These are phyloP conservation scores for Ochlodes sylvanus DNA, from an alignment of 2,888 invertebrate species.

Conservation along the genomic window DNA sequence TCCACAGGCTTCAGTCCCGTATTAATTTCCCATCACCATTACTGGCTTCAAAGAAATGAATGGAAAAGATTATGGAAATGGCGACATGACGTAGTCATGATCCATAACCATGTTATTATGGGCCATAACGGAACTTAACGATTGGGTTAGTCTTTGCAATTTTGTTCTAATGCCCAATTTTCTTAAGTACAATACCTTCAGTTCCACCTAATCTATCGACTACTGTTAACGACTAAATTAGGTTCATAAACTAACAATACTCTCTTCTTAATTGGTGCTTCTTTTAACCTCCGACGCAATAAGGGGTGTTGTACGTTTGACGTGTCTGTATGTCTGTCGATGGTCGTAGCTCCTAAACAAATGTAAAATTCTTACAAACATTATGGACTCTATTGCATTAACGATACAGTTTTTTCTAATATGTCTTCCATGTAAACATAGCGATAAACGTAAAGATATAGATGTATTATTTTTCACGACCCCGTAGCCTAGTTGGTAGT, in stretches of 20 bases:
- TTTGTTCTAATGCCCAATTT: constrained; percentile 22
- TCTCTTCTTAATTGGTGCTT: no score
- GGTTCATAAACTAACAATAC: not conserved
- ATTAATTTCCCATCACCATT: constrained; percentile 7
- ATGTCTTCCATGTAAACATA: no score
- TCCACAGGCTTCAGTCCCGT: not conserved
- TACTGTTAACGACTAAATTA: constrained; percentile 3
- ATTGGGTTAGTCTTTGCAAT: constrained; percentile 22
- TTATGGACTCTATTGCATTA: no score
- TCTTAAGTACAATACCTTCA: constrained; percentile 3
- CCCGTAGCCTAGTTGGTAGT: no score
- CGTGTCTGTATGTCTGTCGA: no score
- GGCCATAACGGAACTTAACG: constrained; percentile 9
- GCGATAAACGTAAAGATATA: no score
- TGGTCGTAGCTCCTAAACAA: no score
- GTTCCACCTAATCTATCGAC: constrained; percentile 6
- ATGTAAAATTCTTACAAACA: no score
- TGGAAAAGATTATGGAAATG: constrained; percentile 19
- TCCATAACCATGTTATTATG: constrained; percentile 21
- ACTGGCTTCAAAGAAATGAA: not conserved
- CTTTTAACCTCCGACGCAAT: no score
- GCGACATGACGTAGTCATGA: not conserved
- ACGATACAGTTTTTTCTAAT: no score
- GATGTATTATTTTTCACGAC: no score
- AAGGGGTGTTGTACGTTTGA: no score